phyloP scores from a whole-genome alignment of 1,140 invertebrate species.

The Achatina immaculata region DNA sequence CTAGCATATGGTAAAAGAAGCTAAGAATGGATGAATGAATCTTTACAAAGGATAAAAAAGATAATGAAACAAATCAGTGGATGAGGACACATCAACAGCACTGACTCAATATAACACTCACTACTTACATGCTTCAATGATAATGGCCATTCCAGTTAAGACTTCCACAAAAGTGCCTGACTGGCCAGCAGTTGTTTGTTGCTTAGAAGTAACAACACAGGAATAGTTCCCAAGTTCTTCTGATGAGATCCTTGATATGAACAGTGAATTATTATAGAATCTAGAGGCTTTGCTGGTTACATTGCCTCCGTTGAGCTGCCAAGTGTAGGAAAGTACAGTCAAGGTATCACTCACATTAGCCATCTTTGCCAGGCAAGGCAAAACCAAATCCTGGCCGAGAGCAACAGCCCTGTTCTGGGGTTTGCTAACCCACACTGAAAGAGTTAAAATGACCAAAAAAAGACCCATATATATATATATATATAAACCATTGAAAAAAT shows the following conservation, averaged over 20 bases:
- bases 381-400: slow-evolving; percentile 44
- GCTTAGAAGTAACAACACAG: slow-evolving; percentile 33
- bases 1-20: too few species aligned
- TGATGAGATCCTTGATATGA: slow-evolving; percentile 36
- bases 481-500: too few species aligned
- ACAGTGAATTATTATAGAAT: slow-evolving; percentile 49
- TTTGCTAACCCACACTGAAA: slow-evolving; percentile 12
- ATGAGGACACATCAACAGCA: neutral
- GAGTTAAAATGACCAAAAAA: neutral
- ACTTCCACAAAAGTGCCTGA: neutral
- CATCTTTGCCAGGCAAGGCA: slow-evolving; percentile 40
- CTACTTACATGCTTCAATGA: slow-evolving; percentile 52
- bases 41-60: too few species aligned
- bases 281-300: slow-evolving; percentile 32
- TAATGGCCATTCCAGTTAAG: slow-evolving; percentile 29
- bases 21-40: too few species aligned
- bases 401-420: slow-evolving; percentile 40
- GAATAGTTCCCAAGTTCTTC: slow-evolving; percentile 52
- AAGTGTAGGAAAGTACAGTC: slow-evolving; percentile 27
- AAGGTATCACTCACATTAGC: slow-evolving; percentile 2
- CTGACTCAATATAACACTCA: neutral
- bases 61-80: neutral
- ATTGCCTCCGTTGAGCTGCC: slow-evolving; percentile 36
- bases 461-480: neutral
- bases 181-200: neutral